Evolutionary conservation across 2,113 vertebrate genomes (phyloP).

Genomic region (Symphodus melops): DNA sequence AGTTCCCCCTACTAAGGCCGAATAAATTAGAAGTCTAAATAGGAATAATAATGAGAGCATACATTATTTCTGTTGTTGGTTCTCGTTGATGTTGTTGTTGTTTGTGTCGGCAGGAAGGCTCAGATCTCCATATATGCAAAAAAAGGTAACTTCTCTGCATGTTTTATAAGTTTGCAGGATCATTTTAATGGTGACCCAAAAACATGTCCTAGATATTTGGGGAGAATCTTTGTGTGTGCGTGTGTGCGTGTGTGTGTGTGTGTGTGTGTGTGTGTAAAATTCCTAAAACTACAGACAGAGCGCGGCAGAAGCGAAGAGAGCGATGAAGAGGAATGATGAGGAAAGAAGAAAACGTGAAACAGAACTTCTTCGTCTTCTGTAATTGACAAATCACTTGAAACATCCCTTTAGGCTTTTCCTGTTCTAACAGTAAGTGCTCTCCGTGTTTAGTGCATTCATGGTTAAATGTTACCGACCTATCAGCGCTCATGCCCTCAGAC

Average conservation of each 20-base stretch:
- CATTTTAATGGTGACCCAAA: slow-evolving; percentile 80
- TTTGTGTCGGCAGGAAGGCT: slow-evolving; percentile 77
- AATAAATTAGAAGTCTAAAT: slow-evolving; percentile 82
- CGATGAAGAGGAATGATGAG: slow-evolving; percentile 7
- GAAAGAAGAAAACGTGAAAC: slow-evolving; percentile 32
- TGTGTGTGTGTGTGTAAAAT: slow-evolving; percentile 61
- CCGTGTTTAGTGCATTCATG: background rate
- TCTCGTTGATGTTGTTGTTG: slow-evolving; percentile 78
- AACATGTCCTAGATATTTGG: slow-evolving; percentile 82
- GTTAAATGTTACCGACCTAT: background rate
- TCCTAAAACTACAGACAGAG: slow-evolving; percentile 71
- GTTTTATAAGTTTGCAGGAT: slow-evolving; percentile 76
- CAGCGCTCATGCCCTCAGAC: background rate
- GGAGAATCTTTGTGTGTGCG: slow-evolving; percentile 62
- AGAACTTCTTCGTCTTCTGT: slow-evolving; percentile 19
- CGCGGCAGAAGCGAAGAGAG: slow-evolving; percentile 23
- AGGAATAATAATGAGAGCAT: slow-evolving; percentile 83
- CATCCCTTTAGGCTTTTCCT: background rate
- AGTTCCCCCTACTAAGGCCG: slow-evolving; percentile 72
- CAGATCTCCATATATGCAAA: slow-evolving; percentile 78
- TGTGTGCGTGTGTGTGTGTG: slow-evolving; percentile 72
- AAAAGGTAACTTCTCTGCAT: slow-evolving; percentile 79
- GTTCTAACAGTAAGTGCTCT: background rate
- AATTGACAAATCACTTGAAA: slow-evolving; percentile 39
- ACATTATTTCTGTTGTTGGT: slow-evolving; percentile 80